Percentiles rank a stretch among this genome's conserved stretches.
These are phyloP conservation scores for Ennomos quercinarius DNA, from an alignment of 2,888 invertebrate species.

Conservation along the genomic window DNA sequence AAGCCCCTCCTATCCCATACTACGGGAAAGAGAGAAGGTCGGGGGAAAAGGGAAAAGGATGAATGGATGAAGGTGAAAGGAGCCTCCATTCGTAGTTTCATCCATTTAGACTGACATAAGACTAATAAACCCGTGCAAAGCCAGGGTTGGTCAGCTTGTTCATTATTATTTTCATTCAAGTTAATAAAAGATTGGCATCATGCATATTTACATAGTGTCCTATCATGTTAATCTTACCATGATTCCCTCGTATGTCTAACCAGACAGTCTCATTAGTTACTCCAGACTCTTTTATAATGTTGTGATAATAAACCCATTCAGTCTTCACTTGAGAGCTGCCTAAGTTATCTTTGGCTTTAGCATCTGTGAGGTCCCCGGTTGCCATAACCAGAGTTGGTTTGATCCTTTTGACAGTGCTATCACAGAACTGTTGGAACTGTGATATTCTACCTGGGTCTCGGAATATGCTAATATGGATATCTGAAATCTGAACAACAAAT, in stretches of 20 bases:
- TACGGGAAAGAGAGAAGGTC: too few relatives aligned
- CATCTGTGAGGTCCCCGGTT: conserved; percentile 96
- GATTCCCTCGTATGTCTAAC: conserved; percentile 96
- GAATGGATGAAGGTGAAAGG: too few relatives aligned
- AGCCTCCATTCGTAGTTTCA: too few relatives aligned
- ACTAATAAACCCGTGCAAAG: too few relatives aligned
- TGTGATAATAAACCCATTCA: conserved; percentile 93
- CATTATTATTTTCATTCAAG: too few relatives aligned
- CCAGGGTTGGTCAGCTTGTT: too few relatives aligned
- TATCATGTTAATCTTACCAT: conserved; percentile 85
- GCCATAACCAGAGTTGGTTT: conserved; percentile 92
- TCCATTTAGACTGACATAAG: too few relatives aligned
- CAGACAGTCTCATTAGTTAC: conserved; percentile 90
- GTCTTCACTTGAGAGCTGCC: conserved; percentile 92
- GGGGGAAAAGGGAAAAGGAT: too few relatives aligned
- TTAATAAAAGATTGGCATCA: too few relatives aligned
- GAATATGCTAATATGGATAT: conserved; percentile 95
- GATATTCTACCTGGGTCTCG: conserved; percentile 90
- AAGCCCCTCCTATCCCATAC: too few relatives aligned
- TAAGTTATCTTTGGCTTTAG: conserved; percentile 90
- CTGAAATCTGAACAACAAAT: conserved; percentile 88
- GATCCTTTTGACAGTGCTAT: conserved; percentile 89
- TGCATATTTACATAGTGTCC: too few relatives aligned
- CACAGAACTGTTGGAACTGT: conserved; percentile 93
- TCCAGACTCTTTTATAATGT: conserved; percentile 88